A percentile compares a stretch with the other conserved stretches of the same genome.
These are phyloP conservation scores for Platycheirus rosarum DNA, from an alignment of 2,888 invertebrate genomes.

Conservation along the genomic window DNA sequence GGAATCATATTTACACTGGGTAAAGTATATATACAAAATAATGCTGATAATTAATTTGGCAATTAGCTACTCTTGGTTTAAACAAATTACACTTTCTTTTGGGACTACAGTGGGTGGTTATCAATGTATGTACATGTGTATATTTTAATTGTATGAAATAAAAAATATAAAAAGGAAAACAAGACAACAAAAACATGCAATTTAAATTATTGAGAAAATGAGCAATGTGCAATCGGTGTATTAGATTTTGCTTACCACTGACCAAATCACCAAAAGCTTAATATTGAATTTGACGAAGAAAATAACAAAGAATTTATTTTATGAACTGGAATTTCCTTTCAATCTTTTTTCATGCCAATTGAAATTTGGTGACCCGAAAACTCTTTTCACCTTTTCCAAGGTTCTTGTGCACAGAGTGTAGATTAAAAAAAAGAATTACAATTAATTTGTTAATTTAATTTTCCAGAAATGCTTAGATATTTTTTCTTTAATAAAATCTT, in stretches of 20 bases:
- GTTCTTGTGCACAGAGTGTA: neutral
- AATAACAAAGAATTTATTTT: slow-evolving; percentile 18
- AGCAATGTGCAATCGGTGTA: no score
- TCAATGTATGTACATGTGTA: no score
- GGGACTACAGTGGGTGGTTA: neutral
- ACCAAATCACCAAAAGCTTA: no score
- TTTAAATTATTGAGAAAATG: no score
- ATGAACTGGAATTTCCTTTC: slow-evolving; percentile 34
- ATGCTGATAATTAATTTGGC: slow-evolving; percentile 21
- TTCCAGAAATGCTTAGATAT: no score
- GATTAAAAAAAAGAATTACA: neutral
- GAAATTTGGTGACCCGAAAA: slow-evolving; percentile 27
- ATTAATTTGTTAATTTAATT: slow-evolving; percentile 2
- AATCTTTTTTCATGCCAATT: slow-evolving; percentile 9
- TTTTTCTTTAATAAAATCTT: no score
- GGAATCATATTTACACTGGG: slow-evolving; percentile 41
- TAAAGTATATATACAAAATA: slow-evolving; percentile 20
- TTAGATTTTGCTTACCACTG: no score
- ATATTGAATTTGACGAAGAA: no score
- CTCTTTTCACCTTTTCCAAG: neutral
- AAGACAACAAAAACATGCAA: no score
- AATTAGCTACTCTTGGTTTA: no score
- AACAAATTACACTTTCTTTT: neutral
- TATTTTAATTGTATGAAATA: no score
- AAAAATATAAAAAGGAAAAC: no score